Base-by-base conservation (phyloP, 1,140 invertebrate genomes). In the Hyphantria cunea region DNA sequence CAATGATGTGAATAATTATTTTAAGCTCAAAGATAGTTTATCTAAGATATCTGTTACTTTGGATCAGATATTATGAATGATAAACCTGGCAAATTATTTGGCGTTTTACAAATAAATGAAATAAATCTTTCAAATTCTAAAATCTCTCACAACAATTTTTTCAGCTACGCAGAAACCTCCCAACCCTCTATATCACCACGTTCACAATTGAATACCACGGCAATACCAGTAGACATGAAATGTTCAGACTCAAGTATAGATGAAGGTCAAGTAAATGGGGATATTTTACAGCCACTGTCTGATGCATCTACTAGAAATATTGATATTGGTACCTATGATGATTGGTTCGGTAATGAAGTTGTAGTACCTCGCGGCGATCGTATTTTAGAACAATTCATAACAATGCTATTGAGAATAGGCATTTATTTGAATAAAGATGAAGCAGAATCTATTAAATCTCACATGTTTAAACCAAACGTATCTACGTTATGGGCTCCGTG, bases 301-400 rank as follows among this genome's bases (percentile, higher is more conserved):
- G 55, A 59, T 41, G 67, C 61, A 45, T 76, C 78, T 37, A 78
- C 75, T 56, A 70, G 72, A 68, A 67, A 76, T 37, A 76, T 74
- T 32, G 82, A 84, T 60, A 62, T 66, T 48, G 80, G 74, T 25
- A 70, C 70, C 34, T 82, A 76, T 44, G 86, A 90, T 47, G 87
- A 90, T 60, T 82, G 74, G 72, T 76, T 80, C 50, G 77, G 71
- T 6, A 86, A 64, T 49, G 86, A 90, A 72, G 59, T 84, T n/a
- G 60, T 66, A 0, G 58, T 86, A 56, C 84, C 84, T 42, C 76
- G 84, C 7, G 82, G 82, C 62, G 88, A 90, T 66, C 78, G 88
- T 0, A 84, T 90, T 55, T 64, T 84, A 41, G 88, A 89, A 76
- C 88, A 90, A 67, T 84, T 90, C 61, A 75, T 76, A 14, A 50